A percentile compares a stretch with the other conserved stretches of the same genome.
Evolutionary conservation across 1,140 invertebrate genomes (phyloP).

Genomic region (Heliconius hermathena): DNA sequence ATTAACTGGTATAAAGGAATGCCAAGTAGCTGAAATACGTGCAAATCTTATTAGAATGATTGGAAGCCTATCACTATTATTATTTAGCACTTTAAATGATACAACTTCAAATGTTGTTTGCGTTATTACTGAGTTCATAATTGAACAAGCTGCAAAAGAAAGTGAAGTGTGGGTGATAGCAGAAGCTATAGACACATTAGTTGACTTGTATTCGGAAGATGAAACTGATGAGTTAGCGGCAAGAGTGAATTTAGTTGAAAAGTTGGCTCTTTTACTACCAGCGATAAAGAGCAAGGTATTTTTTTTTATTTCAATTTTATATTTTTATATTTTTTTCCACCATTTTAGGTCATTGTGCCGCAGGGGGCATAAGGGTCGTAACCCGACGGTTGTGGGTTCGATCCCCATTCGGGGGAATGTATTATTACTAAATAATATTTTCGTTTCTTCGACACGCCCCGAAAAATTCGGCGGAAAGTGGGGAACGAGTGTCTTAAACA

Average conservation of each 20-base stretch:
- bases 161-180: conserved; percentile 86
- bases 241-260: conserved; percentile 84
- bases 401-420: too few species aligned
- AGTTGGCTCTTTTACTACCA: conserved; percentile 82
- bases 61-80: conserved; percentile 82
- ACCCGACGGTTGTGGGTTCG: too few species aligned
- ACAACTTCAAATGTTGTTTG: conserved; percentile 61
- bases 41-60: conserved; percentile 87
- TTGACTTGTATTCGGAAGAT: conserved; percentile 91
- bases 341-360: too few species aligned
- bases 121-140: conserved; percentile 79
- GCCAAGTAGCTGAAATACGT: conserved; percentile 83
- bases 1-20: conserved; percentile 82
- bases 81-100: conserved; percentile 66
- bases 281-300: conserved; percentile 85
- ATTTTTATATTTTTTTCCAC: too few species aligned
- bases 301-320: background rate
- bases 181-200: conserved; percentile 88
- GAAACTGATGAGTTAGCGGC: conserved; percentile 85
- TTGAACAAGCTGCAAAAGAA: conserved; percentile 81
- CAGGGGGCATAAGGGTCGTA: too few species aligned
- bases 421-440: too few species aligned
- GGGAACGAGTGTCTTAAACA: too few species aligned
- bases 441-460: too few species aligned
- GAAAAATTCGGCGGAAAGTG: too few species aligned